Evolutionary conservation across 2,797 vertebrate species (phyloP), one percentile per base, ranked within the genome.

Genomic region (Philypnodon macrostomus): DNA sequence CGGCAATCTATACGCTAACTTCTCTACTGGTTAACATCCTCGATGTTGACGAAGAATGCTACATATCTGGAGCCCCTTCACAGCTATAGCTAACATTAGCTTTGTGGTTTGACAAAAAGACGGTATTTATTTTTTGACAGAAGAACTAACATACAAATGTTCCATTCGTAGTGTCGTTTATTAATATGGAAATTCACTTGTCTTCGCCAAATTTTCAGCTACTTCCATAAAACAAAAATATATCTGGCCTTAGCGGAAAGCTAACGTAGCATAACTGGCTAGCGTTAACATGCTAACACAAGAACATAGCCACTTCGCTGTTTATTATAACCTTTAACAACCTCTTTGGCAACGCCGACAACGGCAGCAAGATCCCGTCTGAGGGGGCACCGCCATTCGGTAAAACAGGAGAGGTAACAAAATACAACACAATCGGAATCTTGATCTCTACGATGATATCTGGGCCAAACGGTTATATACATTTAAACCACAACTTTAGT

Each of bases 181-280:
- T n/a, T n/a, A n/a, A n/a, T n/a, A n/a, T n/a, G n/a, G n/a, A n/a
- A n/a, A n/a, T n/a, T n/a, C n/a, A n/a, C n/a, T n/a, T n/a, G n/a
- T n/a, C n/a, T n/a, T n/a, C n/a, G n/a, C n/a, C n/a, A n/a, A n/a
- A n/a, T n/a, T n/a, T n/a, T n/a, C n/a, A n/a, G n/a, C n/a, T 8
- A 13, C 2, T 13, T 8, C 11, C 21, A 4, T 23, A 21, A 5
- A 39, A 41, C 24, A 1, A 14, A 52, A 73, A 47, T 54, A 58
- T 57, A 47, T 19, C 23, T 38, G 60, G 59, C 63, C 49, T 4
- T 16, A 10, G 12, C 14, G 52, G 61, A 53, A 47, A 58, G 73
- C 75, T 86, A 81, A 38, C 50, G 10, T 35, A 36, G 77, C 81
- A 40, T 61, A 19, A 40, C 37, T 54, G 52, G 76, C 75, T 73